phyloP scores from a whole-genome alignment of 2,888 invertebrate genomes.

The Ornithoptera priamus region DNA sequence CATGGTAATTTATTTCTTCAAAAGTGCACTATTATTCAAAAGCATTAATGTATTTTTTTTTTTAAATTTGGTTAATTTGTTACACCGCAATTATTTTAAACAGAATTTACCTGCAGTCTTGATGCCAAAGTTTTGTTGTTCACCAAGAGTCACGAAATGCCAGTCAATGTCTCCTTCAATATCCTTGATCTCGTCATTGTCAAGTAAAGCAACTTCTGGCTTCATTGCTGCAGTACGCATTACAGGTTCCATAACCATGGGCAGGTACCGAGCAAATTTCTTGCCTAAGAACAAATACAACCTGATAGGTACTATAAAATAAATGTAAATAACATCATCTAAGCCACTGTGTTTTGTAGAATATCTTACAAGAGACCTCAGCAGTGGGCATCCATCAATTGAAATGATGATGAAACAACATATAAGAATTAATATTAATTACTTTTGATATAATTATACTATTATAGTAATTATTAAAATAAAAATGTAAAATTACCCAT shows the following conservation, averaged over 20 bases:
- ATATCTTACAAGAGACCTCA: too few relatives aligned
- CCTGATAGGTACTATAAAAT: not conserved
- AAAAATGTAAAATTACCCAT: constrained; percentile 66
- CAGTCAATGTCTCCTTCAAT: constrained; percentile 94
- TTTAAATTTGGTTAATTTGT: not conserved
- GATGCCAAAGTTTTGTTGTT: constrained; percentile 97
- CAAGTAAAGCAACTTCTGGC: constrained; percentile 94
- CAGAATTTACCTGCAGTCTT: constrained; percentile 86
- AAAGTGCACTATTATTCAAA: not conserved
- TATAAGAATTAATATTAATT: constrained; percentile 9
- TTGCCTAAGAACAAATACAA: constrained; percentile 71
- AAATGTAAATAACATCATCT: too few relatives aligned
- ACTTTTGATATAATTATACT: not conserved
- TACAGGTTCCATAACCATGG: constrained; percentile 97
- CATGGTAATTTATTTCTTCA: not conserved
- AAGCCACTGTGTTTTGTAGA: too few relatives aligned
- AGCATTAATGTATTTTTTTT: too few relatives aligned
- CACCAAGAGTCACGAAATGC: constrained; percentile 96
- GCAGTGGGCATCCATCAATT: too few relatives aligned
- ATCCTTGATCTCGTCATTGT: constrained; percentile 91
- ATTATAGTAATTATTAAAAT: not conserved
- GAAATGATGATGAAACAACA: not conserved
- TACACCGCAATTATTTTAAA: not conserved
- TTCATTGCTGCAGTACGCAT: constrained; percentile 95
- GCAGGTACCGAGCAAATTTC: constrained; percentile 94